Evolutionary conservation across 2,888 invertebrate species (phyloP).

Genomic region (Caenorhabditis sp.): DNA sequence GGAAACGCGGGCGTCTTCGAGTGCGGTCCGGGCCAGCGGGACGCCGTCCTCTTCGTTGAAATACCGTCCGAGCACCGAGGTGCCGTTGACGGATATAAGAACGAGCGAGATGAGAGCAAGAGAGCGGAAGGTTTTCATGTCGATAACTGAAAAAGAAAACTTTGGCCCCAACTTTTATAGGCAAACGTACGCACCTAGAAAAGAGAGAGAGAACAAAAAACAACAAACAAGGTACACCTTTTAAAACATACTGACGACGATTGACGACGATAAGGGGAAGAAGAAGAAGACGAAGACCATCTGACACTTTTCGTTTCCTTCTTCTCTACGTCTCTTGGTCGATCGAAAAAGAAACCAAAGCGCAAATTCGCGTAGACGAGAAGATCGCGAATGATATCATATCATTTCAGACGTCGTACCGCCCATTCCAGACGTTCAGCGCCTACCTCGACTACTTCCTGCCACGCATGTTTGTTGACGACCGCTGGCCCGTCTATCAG

Average conservation of each 20-base stretch:
- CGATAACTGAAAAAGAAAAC: too few relatives aligned
- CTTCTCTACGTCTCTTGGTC: slow-evolving; percentile 8
- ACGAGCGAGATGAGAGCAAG: not conserved
- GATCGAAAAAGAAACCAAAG: slow-evolving; percentile 25
- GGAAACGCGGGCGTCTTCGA: slow-evolving; percentile 48
- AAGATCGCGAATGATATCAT: slow-evolving; percentile 11
- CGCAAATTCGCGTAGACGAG: slow-evolving; percentile 23
- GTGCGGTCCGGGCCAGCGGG: slow-evolving; percentile 21
- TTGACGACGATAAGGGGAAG: too few relatives aligned
- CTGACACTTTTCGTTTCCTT: slow-evolving; percentile 39
- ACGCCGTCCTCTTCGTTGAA: slow-evolving; percentile 40
- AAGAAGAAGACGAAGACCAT: slow-evolving; percentile 19
- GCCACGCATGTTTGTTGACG: slow-evolving; percentile 36
- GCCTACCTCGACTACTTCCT: slow-evolving; percentile 55
- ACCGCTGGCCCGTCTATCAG: slow-evolving; percentile 11
- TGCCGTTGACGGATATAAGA: not conserved
- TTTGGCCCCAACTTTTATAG: too few relatives aligned
- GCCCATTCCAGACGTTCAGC: slow-evolving; percentile 54
- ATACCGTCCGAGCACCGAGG: slow-evolving; percentile 37
- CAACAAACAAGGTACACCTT: slow-evolving; percentile 44
- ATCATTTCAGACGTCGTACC: slow-evolving; percentile 51
- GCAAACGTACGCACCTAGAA: slow-evolving; percentile 1
- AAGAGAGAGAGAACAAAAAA: not conserved
- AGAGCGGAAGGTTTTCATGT: not conserved
- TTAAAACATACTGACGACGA: too few relatives aligned